These are phyloP conservation scores for Tortricodes alternella DNA, from an alignment of 2,888 invertebrate species.

Conservation along the genomic window DNA sequence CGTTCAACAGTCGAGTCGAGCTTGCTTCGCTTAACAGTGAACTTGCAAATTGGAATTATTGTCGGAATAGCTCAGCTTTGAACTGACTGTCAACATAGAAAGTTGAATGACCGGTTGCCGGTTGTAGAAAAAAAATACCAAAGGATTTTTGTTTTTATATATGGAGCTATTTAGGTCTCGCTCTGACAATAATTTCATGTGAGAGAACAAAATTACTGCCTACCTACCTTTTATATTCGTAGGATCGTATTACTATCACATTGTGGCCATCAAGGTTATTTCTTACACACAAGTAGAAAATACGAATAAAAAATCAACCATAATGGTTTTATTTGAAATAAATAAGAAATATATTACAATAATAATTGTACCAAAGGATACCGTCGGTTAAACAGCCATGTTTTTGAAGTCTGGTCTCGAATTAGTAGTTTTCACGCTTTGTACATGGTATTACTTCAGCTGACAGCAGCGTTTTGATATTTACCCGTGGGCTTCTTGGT, in stretches of 20 bases:
- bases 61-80: too few species aligned
- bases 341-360: too few species aligned
- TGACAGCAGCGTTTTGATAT: slow-evolving; percentile 12
- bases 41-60: slow-evolving; percentile 9
- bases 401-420: too few species aligned
- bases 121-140: slow-evolving; percentile 19
- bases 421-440: neutral
- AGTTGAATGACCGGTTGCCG: slow-evolving; percentile 5
- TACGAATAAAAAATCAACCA: neutral
- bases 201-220: neutral
- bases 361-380: too few species aligned
- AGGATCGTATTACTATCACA: neutral
- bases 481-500: too few species aligned
- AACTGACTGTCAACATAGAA: too few species aligned
- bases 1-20: neutral
- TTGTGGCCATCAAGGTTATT: neutral
- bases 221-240: neutral
- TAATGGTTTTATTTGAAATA: too few species aligned
- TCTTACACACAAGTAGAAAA: neutral
- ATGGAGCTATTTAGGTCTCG: neutral
- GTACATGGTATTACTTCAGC: neutral
- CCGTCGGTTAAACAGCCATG: too few species aligned
- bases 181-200: neutral
- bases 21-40: neutral
- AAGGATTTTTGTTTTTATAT: neutral